phyloP scores from a whole-genome alignment of 1,140 invertebrate genomes.

The Trinorchestia longiramus region DNA sequence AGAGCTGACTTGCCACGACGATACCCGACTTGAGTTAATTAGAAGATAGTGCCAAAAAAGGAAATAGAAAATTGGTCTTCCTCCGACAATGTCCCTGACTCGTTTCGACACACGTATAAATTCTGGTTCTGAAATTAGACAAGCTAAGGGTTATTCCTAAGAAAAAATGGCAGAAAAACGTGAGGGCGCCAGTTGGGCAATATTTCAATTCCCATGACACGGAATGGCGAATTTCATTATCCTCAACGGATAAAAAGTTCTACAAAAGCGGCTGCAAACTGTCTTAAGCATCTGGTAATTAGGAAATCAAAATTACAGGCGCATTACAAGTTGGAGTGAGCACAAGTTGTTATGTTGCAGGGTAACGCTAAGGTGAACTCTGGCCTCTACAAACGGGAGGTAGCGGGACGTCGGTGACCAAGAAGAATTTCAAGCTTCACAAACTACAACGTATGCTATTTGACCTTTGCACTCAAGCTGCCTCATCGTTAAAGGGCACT shows the following conservation, averaged over 20 bases:
- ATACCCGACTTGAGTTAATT: neutral
- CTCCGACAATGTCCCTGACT: neutral
- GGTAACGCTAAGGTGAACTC: neutral
- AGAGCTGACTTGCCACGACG: neutral
- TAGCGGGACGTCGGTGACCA: slow-evolving; percentile 20
- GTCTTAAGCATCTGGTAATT: slow-evolving; percentile 17
- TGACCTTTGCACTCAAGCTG: slow-evolving; percentile 8
- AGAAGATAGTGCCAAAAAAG: slow-evolving; percentile 29
- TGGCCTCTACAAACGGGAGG: neutral
- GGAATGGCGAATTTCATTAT: neutral
- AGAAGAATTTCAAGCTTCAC: slow-evolving; percentile 19
- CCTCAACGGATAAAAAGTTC: neutral
- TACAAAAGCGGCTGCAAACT: neutral
- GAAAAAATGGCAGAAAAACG: slow-evolving; percentile 16
- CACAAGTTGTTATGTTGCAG: neutral
- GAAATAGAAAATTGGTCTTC: slow-evolving; percentile 43
- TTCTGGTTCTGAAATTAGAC: slow-evolving; percentile 1
- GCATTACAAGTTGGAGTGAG: neutral
- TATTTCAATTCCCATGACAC: neutral
- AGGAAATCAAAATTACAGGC: neutral
- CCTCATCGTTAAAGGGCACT: neutral
- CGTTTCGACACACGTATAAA: neutral
- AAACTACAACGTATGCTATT: slow-evolving; percentile 26
- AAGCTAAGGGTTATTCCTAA: neutral
- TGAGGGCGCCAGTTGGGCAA: neutral